Conservation (phyloP, 2,888 invertebrate genomes). For the Bruchidius siliquastri region DNA sequence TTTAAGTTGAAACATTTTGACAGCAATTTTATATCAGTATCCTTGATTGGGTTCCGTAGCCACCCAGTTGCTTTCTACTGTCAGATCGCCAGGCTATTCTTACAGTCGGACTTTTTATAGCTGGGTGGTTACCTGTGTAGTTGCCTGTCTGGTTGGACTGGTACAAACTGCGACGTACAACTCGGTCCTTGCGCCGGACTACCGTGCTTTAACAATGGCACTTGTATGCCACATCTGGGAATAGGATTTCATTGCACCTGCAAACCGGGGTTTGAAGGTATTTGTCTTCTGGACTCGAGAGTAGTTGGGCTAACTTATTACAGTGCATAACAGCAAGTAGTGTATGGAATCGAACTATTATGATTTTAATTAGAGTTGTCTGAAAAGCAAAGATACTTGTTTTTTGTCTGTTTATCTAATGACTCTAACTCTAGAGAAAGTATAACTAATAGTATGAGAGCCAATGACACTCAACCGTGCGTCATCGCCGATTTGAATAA, state of each 20-base stretch:
- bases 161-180: conserved; percentile 54
- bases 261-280: conserved; percentile 56
- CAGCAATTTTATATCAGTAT: no score
- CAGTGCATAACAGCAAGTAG: not conserved
- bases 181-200: conserved; percentile 54
- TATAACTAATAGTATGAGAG: no score
- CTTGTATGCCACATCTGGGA: conserved; percentile 53
- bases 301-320: conserved; percentile 16
- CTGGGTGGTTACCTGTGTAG: conserved; percentile 61
- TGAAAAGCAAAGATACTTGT: no score
- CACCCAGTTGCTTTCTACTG: no score
- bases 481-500: no score
- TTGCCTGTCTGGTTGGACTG: conserved; percentile 67
- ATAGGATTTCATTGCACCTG: conserved; percentile 57
- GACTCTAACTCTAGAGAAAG: no score
- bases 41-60: no score
- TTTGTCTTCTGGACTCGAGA: not conserved
- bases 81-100: not conserved
- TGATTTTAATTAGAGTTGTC: no score
- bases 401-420: no score
- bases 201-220: conserved; percentile 63
- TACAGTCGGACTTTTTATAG: conserved; percentile 39
- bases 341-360: not conserved
- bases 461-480: no score
- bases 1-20: no score